These are phyloP conservation scores for Desmodus rotundus DNA, from an alignment of 2,113 vertebrate species.

Conservation along the genomic window DNA sequence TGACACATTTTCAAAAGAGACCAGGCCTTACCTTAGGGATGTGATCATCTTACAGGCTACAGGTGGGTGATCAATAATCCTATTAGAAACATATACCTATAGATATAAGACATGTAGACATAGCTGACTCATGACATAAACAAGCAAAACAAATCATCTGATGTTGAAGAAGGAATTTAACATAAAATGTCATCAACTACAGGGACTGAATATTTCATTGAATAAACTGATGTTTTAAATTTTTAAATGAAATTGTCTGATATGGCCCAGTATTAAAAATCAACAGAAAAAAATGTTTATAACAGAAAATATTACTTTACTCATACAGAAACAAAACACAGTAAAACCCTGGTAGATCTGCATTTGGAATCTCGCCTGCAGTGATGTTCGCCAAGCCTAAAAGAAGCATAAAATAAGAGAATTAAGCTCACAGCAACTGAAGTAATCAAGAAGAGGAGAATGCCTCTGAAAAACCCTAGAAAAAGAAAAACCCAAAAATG, in stretches of 20 bases:
- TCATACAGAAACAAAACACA: neutral
- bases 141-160: slow-evolving; percentile 10
- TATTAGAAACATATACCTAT: neutral
- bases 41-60: neutral
- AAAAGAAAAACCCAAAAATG: neutral
- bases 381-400: neutral
- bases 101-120: neutral
- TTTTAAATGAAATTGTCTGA: neutral
- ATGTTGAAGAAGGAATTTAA: neutral
- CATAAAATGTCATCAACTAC: neutral
- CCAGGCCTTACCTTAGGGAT: neutral
- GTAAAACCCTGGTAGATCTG: neutral
- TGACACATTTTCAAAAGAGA: neutral
- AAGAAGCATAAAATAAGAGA: neutral
- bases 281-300: neutral
- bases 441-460: neutral
- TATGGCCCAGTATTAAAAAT: neutral
- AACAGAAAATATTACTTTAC: neutral
- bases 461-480: neutral
- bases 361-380: neutral
- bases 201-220: neutral
- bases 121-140: neutral
- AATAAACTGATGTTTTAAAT: neutral
- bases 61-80: neutral
- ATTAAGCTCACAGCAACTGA: neutral